Evolutionary conservation across 2,797 vertebrate genomes (phyloP), one percentile per base, ranked within the genome.

Genomic region (Phrynocephalus vlangalii): DNA sequence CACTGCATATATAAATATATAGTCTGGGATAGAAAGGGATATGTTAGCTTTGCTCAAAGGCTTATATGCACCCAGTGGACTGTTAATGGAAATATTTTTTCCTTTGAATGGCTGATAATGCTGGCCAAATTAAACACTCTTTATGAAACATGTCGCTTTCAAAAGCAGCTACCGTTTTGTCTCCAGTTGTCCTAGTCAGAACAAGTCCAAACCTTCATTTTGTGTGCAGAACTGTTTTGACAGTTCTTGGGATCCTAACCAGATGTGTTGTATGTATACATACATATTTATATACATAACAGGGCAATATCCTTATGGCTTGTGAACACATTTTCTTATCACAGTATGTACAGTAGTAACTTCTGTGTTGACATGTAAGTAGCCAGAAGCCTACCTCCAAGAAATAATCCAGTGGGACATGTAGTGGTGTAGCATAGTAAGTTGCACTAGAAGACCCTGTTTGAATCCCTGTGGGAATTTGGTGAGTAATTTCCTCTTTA

Each of bases 241-340:
- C 9, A 16, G 44, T 88, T 72, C 76, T 84, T 83, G 15, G 18
- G 28, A 85, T 79, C 48, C n/a, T 79, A 79, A 33, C 66, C 67
- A 11, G 83, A 71, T 87, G 22, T 78, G 66, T 78, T 63, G 68
- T 86, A 77, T 90, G 85, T 73, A 71, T 5, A 85, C 66, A 56
- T 83, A 50, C 66, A 56, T 83, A 50, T 60, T 68, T 82, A 70
- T 85, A 80, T 88, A 81, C 84, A 76, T 88, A 82, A 38, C 16
- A 82, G 44, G 72, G 90, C 78, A 72, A 86, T 89, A 92, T 91
- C 86, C 94, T 91, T 91, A 87, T 91, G 93, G 80, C 93, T 88
- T 84, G 70, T 84, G 82, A 38, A 80, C 26, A 73, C 70, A 73
- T 44, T 30, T 52, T 48, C 44, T 75, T 60, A 7, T 30, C 16